Base-by-base conservation (phyloP, 2,888 invertebrate species). In the Nephrotoma guestfalica region DNA sequence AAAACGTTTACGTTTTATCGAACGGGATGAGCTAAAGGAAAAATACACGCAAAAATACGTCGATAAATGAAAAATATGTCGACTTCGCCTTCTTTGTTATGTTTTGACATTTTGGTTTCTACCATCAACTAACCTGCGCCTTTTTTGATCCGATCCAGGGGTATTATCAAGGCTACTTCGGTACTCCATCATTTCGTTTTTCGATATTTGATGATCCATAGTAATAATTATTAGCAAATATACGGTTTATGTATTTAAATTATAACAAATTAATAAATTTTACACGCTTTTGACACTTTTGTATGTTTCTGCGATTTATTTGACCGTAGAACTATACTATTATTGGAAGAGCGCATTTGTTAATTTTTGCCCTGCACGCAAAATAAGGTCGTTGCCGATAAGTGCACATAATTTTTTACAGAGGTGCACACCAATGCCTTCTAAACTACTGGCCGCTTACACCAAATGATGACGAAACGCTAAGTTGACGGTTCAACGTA, bases 1-100 rank as follows among this genome's bases (percentile, higher is more conserved):
- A 92, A 99, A 99, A 89, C 98, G 96, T 89, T 97, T 96, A 0
- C 99, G 94, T 91, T 98, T 99, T 89, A 99, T 98, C 0, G 98
- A 98, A 87, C 99, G 93, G 42, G 97, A 97, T 11, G 98, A 98
- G 91, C 97, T 97, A 90, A 90, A 91, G 86, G 83, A 83, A 87
- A 86, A 57, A 85, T 57, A 87, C 86, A 51, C 51, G 13, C 30
- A 83, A 71, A 83, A 71, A 30, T 71, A 71, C 9, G 30, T 30
- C 71, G 9, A 71, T 71, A 11, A 71, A 71, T 71, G 15, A 43
- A 9, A 4, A n/a, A 71, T 9, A 7, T 71, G 71, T 30, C 71
- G 30, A 30, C 2, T 30, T 71, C 71, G 30, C 71, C 71, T 71
- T 71, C 71, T 71, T 71, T 71, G 71, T 71, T 71, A 13, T 43